Conservation (phyloP, 2,797 vertebrate genomes). For the Chiloscyllium punctatum region DNA sequence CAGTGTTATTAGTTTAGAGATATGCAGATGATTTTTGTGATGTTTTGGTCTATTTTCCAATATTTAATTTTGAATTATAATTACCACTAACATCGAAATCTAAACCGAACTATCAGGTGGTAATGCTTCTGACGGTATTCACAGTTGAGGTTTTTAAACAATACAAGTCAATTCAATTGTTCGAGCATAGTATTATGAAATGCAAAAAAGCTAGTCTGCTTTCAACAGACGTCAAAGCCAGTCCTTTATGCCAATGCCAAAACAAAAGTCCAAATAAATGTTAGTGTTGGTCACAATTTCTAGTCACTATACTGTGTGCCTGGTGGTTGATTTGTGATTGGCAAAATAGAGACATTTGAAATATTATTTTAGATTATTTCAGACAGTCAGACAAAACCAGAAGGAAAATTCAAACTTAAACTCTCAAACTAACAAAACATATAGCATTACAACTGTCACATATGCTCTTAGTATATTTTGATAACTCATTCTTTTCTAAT, state of each 20-base stretch:
- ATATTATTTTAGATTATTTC: not conserved
- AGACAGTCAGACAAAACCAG: not conserved
- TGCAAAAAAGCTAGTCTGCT: constrained; percentile 46
- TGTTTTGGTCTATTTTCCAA: not conserved
- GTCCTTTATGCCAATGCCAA: not conserved
- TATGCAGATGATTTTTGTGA: not conserved
- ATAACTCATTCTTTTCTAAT: not conserved
- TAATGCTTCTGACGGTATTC: not conserved
- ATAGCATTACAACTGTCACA: not conserved
- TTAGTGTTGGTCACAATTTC: constrained; percentile 40
- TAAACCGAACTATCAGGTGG: not conserved
- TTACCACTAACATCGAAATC: not conserved
- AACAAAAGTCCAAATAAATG: not conserved
- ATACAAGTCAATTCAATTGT: constrained; percentile 39
- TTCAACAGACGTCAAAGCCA: constrained; percentile 46
- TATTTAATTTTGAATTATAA: not conserved
- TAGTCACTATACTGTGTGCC: not conserved
- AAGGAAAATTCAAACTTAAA: not conserved
- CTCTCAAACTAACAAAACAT: not conserved
- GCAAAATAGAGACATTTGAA: not conserved
- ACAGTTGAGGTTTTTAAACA: constrained; percentile 41
- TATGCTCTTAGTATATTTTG: not conserved
- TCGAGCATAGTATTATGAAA: constrained; percentile 41
- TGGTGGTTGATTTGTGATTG: not conserved
- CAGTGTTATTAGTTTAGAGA: not conserved